Conservation (phyloP, 2,797 vertebrate species). For the Myotis vivesi region DNA sequence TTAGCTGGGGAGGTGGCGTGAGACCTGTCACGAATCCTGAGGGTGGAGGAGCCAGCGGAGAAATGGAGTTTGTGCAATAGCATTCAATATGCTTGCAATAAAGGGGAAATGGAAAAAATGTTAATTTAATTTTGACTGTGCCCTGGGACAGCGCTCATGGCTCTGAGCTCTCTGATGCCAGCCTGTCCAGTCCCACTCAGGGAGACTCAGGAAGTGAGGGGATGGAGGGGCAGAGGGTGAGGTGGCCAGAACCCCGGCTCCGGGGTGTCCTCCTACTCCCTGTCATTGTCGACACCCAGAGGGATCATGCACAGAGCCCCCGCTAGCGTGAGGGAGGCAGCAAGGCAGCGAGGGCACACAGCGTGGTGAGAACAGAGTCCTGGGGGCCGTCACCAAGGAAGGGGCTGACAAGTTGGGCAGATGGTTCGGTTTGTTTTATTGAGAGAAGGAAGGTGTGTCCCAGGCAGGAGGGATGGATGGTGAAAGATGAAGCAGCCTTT, state of each 20-base stretch:
- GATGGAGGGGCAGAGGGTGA: neutral
- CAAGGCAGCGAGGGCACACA: fast-evolving
- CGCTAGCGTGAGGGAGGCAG: fast-evolving
- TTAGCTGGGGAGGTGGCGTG: neutral
- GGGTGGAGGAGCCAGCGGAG: neutral
- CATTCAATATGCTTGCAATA: constrained; percentile 63
- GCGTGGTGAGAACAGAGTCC: neutral
- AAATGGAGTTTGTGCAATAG: constrained; percentile 28
- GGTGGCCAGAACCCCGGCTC: neutral
- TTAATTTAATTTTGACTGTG: constrained; percentile 69
- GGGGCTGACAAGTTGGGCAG: too few relatives aligned
- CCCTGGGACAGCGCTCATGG: constrained; percentile 3
- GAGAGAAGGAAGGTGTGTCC: neutral
- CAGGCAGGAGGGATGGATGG: neutral
- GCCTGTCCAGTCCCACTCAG: neutral
- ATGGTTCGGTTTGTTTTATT: too few relatives aligned
- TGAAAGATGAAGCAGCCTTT: neutral
- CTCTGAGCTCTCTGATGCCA: neutral
- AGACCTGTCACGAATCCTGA: neutral
- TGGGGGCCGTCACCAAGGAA: neutral
- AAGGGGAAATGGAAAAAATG: constrained; percentile 66
- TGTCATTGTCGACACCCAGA: neutral
- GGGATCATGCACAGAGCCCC: neutral
- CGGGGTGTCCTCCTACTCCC: neutral
- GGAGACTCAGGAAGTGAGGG: neutral